These are phyloP conservation scores for Datnioides undecimradiatus DNA, from an alignment of 2,113 vertebrate species.

Conservation along the genomic window DNA sequence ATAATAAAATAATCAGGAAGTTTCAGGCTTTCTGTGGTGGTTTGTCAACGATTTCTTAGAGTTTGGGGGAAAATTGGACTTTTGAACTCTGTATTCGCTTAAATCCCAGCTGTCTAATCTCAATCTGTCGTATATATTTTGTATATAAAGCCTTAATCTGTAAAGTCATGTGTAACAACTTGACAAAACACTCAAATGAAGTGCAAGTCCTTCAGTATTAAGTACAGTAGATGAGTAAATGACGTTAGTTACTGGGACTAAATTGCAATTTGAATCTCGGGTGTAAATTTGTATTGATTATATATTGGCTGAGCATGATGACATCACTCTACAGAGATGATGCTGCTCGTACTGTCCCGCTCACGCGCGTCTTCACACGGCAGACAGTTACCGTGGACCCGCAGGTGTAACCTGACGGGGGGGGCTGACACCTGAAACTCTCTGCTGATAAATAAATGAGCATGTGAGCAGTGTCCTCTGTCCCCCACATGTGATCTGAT, in stretches of 20 bases:
- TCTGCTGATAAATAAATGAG: slow-evolving; percentile 78
- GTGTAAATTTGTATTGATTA: no score
- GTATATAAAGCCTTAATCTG: no score
- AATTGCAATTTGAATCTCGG: no score
- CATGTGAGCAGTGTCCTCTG: slow-evolving; percentile 70
- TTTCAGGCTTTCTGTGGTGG: background rate
- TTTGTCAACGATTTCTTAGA: background rate
- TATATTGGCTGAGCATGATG: no score
- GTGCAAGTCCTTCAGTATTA: no score
- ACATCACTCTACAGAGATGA: no score
- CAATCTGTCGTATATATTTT: background rate
- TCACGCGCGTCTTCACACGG: slow-evolving; percentile 25
- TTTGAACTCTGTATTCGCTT: background rate
- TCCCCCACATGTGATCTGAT: slow-evolving; percentile 72
- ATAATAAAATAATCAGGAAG: background rate
- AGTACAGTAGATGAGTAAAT: no score
- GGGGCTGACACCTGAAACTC: slow-evolving; percentile 73
- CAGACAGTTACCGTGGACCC: slow-evolving; percentile 42
- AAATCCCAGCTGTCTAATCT: background rate
- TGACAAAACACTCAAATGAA: no score
- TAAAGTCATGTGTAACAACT: no score
- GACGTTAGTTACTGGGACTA: no score
- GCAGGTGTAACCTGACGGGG: slow-evolving; percentile 50
- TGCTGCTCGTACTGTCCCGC: no score
- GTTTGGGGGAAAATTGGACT: background rate